These are phyloP conservation scores for Pterocles gutturalis DNA, from an alignment of 2,113 vertebrate genomes.

Conservation along the genomic window DNA sequence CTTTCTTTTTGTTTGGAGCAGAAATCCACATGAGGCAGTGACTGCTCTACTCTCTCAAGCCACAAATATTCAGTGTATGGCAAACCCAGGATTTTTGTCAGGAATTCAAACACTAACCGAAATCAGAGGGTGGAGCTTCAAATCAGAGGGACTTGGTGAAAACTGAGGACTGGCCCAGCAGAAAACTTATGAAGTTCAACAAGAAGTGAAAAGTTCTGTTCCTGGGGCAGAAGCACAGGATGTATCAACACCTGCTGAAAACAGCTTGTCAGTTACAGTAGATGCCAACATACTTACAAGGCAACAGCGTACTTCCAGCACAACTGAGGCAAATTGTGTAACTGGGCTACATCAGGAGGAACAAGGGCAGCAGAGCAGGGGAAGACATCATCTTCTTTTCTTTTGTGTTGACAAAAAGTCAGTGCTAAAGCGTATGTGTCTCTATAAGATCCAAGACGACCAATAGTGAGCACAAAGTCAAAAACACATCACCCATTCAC, in stretches of 20 bases:
- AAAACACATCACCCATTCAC: not conserved
- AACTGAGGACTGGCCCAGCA: not conserved
- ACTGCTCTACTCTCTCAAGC: not conserved
- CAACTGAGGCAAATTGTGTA: not conserved
- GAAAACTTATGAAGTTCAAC: not conserved
- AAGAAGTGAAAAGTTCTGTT: not conserved
- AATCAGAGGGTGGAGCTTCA: not conserved
- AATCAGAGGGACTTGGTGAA: not conserved
- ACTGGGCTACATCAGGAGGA: not conserved
- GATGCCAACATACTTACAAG: not conserved
- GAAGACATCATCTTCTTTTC: not conserved
- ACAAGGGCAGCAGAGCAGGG: not conserved
- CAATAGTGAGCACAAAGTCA: not conserved
- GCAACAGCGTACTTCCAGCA: not conserved
- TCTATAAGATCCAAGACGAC: not conserved
- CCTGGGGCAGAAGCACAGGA: not conserved
- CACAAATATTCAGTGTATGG: not conserved
- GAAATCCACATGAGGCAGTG: not conserved
- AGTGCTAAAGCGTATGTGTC: accelerated
- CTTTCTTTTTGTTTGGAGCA: not conserved
- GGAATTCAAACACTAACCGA: not conserved
- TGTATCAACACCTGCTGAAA: not conserved
- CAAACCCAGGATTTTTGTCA: not conserved
- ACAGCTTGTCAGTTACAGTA: not conserved
- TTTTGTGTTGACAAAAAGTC: not conserved